Evolutionary conservation across 2,888 invertebrate genomes (phyloP), one percentile per base, ranked within the genome.

Genomic region (Anticlea derivata): DNA sequence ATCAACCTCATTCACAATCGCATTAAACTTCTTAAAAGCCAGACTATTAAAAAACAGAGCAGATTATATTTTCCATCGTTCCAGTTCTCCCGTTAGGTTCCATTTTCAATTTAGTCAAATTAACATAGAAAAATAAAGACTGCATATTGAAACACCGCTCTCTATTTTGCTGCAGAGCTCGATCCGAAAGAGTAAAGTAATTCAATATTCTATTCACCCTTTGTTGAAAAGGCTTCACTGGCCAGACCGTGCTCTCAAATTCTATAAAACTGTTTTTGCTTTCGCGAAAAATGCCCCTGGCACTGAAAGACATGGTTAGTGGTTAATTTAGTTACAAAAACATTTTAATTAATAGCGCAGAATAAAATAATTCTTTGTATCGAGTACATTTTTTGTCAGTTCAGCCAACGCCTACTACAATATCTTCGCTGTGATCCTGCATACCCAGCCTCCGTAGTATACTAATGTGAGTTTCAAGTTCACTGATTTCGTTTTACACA

Each of bases 191-290:
- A 31, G 27, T 24, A n/a, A 33, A 27, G 45, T 51, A 51, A 51
- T 40, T 40, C 40, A 40, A 51, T 51, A 51, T 51, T 40, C 40
- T 12, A 30, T 51, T 40, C 17, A 35, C 23, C 27, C 34, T 40
- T 20, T 50, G 45, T 45, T 45, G 24, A 34, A 39, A 50, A 46
- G 40, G 26, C 34, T 29, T 20, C 13, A 38, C 38, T 12, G 12
- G 20, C 11, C 22, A 7, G 34, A 24, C 34, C 17, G 20, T 30
- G 31, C 39, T 45, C 29, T 50, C 13, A 24, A 24, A 34, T 39
- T 11, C n/a, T 29, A 34, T 22, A 39, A 39, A 48, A 27, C 5
- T 17, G 1, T 40, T 30, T 40, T 23, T 11, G 7, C 5, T 29
- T 29, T 7, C 11, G 22, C 1, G n/a, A 23, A 23, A 34, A 44